Base-by-base conservation (phyloP, 2,797 vertebrate genomes). In the Podarcis siculus region DNA sequence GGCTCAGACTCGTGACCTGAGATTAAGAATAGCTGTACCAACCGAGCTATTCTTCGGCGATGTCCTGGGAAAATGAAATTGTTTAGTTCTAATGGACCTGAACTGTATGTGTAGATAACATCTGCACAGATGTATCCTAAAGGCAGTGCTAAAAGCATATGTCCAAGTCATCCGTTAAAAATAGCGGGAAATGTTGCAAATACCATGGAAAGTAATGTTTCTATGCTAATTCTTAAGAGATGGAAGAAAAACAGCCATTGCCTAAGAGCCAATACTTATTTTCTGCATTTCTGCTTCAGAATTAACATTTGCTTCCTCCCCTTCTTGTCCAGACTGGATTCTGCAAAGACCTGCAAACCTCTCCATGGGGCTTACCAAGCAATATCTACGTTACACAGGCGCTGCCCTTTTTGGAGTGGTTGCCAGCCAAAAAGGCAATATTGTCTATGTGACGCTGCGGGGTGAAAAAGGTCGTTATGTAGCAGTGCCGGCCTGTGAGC, bases 311-410 rank as follows among this genome's bases (percentile, higher is more conserved):
- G 32, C 39, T 2, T 77, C 30, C 12, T 8, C 37, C 8, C 79
- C 10, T 19, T 55, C 19, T 9, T 67, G 13, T 80, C 2, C 37
- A 61, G 77, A 9, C 39, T 75, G 45, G 42, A 39, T 61, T 32
- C 35, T 80, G 6, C 17, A 69, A n/a, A 15, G 23, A 25, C 4
- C 88, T 83, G 30, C 35, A n/a, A 85, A 5, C n/a, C 27, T 0
- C 8, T 72, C 94, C 13, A 99, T 99, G 99, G 99, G 98, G 0
- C 97, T 99, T 93, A 99, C 98, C 87, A 98, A 98, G 94, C 99
- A 99, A 95, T 99, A 99, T 91, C 97, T 99, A 88, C 98, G 99
- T 30, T 99, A 99, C 21, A 95, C 87, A 0, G 84, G 98, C 86
- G 97, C 97, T 12, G 98, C 98, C 0, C 97, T 99, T 64, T 99